Evolutionary conservation across 1,140 invertebrate genomes (phyloP).

Genomic region (Neomicropteryx cornuta): DNA sequence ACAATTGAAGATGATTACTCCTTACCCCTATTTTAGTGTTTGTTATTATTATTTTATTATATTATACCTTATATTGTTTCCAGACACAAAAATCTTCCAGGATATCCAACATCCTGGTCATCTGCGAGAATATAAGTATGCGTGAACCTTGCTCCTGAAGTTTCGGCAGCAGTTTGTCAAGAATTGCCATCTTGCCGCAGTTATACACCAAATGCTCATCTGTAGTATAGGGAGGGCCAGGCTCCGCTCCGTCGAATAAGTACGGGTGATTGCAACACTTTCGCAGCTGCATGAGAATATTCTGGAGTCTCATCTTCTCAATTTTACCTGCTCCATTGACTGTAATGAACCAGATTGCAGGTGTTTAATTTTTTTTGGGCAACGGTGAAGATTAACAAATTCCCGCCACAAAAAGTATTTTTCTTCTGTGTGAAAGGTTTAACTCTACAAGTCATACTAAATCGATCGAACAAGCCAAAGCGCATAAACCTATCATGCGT

Average conservation of each 20-base stretch:
- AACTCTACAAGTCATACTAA: too few species aligned
- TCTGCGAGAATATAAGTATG: slow-evolving; percentile 97
- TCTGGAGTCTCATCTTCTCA: slow-evolving; percentile 96
- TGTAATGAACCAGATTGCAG: too few species aligned
- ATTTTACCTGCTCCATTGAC: slow-evolving; percentile 96
- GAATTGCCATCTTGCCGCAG: slow-evolving; percentile 92
- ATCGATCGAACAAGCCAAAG: too few species aligned
- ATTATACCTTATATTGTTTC: slow-evolving; percentile 60
- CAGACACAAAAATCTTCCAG: slow-evolving; percentile 98
- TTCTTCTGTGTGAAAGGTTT: too few species aligned
- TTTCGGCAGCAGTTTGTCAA: slow-evolving; percentile 92
- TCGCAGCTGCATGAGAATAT: slow-evolving; percentile 97
- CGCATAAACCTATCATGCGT: too few species aligned
- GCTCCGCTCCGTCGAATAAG: slow-evolving; percentile 97
- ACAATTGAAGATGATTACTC: too few species aligned
- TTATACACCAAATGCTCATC: slow-evolving; percentile 95
- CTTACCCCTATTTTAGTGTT: too few species aligned
- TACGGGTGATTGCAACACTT: slow-evolving; percentile 99
- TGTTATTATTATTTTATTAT: too few species aligned
- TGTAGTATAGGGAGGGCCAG: slow-evolving; percentile 97
- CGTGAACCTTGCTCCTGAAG: slow-evolving; percentile 89
- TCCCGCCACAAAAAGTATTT: too few species aligned
- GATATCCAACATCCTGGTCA: slow-evolving; percentile 98
- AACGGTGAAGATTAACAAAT: too few species aligned
- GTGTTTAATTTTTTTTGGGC: too few species aligned